Evolutionary conservation across 2,797 vertebrate genomes (phyloP), one percentile per base, ranked within the genome.

Genomic region (Semaprochilodus insignis): DNA sequence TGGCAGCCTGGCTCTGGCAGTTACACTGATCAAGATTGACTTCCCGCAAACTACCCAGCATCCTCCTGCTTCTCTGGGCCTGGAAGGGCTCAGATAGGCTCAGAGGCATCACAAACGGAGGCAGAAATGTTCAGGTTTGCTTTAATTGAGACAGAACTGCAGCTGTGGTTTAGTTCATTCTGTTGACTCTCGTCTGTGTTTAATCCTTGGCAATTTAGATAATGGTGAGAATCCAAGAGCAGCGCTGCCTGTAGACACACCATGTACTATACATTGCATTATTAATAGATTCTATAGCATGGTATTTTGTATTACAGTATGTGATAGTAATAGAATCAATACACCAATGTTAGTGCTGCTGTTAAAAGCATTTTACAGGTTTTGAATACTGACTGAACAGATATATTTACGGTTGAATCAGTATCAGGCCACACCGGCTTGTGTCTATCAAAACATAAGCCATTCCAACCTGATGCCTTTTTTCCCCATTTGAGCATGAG

Each of bases 1-100:
- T 44, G 54, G 51, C 81, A 78, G 75, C 80, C 84, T 84, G 48
- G 69, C 74, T 74, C 74, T 83, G 81, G 73, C 86, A 84, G 74
- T 82, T 84, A 85, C 85, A 81, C 81, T 86, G 81, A 90, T 88
- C 62, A 74, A 80, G 77, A 85, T 66, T 87, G 83, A 87, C 85
- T 78, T 78, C 76, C 77, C 62, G 84, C 78, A 82, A 83, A 84
- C 70, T 86, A 83, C 77, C 65, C 74, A 48, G 88, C 74, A 77
- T 82, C 72, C 85, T 40, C 80, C 77, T 81, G 67, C 74, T 80
- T 83, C 70, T 75, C 40, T 77, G 75, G 55, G 71, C 82, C 48
- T 76, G 77, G 63, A 70, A 78, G 65, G 81, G 77, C 52, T 55
- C 40, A 83, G 57, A 77, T 84, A 79, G 60, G 73, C 67, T 73